These are phyloP conservation scores for Tetrax tetrax DNA, from an alignment of 2,113 vertebrate genomes.

Conservation along the genomic window DNA sequence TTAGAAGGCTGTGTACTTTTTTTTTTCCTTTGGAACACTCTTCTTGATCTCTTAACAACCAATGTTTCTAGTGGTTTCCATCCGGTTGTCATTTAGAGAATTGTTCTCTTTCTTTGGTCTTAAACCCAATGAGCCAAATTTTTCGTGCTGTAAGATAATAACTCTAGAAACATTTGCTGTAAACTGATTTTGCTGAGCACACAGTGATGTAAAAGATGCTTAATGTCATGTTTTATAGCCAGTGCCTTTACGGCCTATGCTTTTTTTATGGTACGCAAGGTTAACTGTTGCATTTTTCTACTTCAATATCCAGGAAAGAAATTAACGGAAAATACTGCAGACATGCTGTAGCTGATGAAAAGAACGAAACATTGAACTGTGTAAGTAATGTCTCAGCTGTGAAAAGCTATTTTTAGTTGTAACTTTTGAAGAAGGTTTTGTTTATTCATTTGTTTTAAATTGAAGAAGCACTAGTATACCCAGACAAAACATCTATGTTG, in stretches of 20 bases:
- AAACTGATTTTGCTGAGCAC: background rate
- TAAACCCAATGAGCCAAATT: constrained; percentile 23
- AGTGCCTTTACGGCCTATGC: background rate
- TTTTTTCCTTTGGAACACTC: background rate
- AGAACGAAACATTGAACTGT: constrained; percentile 3
- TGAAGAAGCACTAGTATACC: background rate
- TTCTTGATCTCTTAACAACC: background rate
- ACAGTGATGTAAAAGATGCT: background rate
- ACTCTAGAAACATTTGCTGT: constrained; percentile 1
- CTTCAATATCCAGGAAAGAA: constrained; percentile 28
- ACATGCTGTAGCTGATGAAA: background rate
- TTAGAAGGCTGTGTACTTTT: background rate
- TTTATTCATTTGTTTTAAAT: background rate
- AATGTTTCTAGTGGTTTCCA: background rate
- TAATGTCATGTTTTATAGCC: constrained; percentile 62
- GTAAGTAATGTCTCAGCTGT: background rate
- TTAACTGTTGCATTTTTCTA: constrained; percentile 30
- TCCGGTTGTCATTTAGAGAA: background rate
- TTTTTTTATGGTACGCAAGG: background rate
- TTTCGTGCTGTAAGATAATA: background rate
- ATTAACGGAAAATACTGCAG: constrained; percentile 32
- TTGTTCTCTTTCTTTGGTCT: background rate
- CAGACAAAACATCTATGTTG: background rate
- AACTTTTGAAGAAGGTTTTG: background rate
- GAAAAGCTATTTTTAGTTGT: background rate